phyloP scores from a whole-genome alignment of 1,140 invertebrate species.

The Reticulitermes speratus region DNA sequence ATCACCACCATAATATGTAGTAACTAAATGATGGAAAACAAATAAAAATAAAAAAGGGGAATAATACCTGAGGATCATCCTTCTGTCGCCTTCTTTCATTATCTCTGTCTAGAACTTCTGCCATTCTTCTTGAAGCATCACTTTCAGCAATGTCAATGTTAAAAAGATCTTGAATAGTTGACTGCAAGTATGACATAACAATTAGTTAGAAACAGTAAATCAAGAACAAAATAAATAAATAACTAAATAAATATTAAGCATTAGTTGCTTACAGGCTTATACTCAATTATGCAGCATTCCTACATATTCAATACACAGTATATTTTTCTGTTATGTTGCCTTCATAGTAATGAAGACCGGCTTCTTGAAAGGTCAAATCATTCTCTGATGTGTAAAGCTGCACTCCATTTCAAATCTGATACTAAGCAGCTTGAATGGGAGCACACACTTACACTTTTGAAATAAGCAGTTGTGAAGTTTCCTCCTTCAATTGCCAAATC shows the following conservation, averaged over 20 bases:
- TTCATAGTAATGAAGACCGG: too few relatives aligned
- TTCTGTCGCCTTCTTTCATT: conserved; percentile 42
- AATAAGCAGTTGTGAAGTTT: conserved; percentile 97
- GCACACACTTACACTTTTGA: conserved; percentile 77
- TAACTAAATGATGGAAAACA: background rate
- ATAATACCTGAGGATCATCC: conserved; percentile 22
- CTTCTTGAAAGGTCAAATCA: too few relatives aligned
- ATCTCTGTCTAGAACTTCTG: conserved; percentile 58
- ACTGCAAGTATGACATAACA: conserved; percentile 54
- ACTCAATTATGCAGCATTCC: background rate
- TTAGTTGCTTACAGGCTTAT: background rate
- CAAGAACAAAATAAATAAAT: too few relatives aligned
- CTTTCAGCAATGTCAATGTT: conserved; percentile 67
- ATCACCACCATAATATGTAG: background rate
- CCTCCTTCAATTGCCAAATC: conserved; percentile 98
- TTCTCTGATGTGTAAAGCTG: too few relatives aligned
- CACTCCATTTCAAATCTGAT: too few relatives aligned
- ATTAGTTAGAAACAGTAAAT: conserved; percentile 32
- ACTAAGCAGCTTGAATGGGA: too few relatives aligned
- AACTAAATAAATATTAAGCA: background rate
- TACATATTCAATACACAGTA: background rate
- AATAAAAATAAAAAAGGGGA: background rate
- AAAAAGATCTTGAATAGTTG: conserved; percentile 92
- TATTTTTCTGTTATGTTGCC: too few relatives aligned
- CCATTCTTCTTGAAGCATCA: conserved; percentile 62